A percentile compares a stretch with the other conserved stretches of the same genome.
Evolutionary conservation across 2,113 vertebrate genomes (phyloP).

Genomic region (Carlito syrichta): DNA sequence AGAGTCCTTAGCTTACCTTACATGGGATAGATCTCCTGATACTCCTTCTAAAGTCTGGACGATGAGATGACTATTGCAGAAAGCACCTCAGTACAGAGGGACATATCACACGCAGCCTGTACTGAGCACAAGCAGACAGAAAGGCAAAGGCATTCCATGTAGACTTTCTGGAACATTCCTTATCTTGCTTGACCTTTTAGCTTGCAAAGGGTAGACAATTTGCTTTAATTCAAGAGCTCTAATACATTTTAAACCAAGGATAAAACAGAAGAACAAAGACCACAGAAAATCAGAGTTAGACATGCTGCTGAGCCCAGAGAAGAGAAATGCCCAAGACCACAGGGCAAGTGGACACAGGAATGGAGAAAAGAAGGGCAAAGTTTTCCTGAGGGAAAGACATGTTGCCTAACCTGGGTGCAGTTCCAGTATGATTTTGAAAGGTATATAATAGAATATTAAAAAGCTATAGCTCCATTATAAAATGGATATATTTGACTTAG

Average conservation of each 20-base stretch:
- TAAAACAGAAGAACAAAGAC: not conserved
- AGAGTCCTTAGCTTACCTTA: too few species aligned
- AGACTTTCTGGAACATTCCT: not conserved
- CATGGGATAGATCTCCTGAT: too few species aligned
- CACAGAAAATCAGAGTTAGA: not conserved
- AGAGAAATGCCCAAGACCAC: not conserved
- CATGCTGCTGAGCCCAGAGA: not conserved
- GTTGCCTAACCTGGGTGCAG: not conserved
- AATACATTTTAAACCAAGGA: not conserved
- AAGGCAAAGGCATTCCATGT: too few species aligned
- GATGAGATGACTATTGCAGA: too few species aligned
- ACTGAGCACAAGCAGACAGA: too few species aligned
- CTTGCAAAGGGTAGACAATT: not conserved
- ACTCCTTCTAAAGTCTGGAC: too few species aligned
- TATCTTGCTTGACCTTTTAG: not conserved
- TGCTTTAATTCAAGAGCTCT: not conserved
- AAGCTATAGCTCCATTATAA: not conserved
- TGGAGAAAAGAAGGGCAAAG: not conserved
- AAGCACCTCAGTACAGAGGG: too few species aligned
- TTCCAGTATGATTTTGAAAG: not conserved
- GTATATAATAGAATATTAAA: not conserved
- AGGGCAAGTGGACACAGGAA: too few species aligned
- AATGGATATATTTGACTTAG: not conserved
- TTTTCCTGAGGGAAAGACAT: accelerated
- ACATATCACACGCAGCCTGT: too few species aligned